phyloP scores from a whole-genome alignment of 2,888 invertebrate genomes.

The Cacoxenus indagator region DNA sequence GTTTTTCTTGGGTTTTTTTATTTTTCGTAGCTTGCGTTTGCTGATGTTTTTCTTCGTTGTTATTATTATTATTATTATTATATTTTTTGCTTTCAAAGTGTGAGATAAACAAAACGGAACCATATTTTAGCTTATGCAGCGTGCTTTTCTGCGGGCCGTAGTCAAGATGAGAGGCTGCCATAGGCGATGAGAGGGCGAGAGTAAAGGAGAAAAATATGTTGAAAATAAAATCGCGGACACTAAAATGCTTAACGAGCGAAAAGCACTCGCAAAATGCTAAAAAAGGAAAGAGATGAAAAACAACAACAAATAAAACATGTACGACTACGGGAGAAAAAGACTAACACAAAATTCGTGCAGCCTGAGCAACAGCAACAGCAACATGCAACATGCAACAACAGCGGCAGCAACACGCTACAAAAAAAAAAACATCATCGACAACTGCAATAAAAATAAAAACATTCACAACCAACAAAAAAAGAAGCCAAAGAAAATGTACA shows the following conservation, averaged over 20 bases:
- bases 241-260: slow-evolving; percentile 67
- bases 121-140: slow-evolving; percentile 50
- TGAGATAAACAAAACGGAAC: slow-evolving; percentile 66
- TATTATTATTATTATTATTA: background rate
- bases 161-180: slow-evolving; percentile 47
- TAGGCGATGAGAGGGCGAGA: slow-evolving; percentile 26
- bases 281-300: slow-evolving; percentile 34
- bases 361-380: slow-evolving; percentile 38
- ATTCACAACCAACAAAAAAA: slow-evolving; percentile 38
- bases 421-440: background rate
- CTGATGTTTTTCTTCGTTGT: too few relatives aligned
- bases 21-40: too few relatives aligned
- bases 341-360: slow-evolving; percentile 68
- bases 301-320: slow-evolving; percentile 51
- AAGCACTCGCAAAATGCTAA: slow-evolving; percentile 60
- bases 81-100: background rate
- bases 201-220: background rate
- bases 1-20: too few relatives aligned
- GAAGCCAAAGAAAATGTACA: slow-evolving; percentile 17
- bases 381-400: slow-evolving; percentile 31
- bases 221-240: slow-evolving; percentile 41
- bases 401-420: slow-evolving; percentile 26
- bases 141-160: slow-evolving; percentile 35
- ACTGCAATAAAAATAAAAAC: background rate
- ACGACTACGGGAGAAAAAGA: slow-evolving; percentile 43